These are phyloP conservation scores for Lycaena phlaeas DNA, from an alignment of 2,888 invertebrate species.

Conservation along the genomic window DNA sequence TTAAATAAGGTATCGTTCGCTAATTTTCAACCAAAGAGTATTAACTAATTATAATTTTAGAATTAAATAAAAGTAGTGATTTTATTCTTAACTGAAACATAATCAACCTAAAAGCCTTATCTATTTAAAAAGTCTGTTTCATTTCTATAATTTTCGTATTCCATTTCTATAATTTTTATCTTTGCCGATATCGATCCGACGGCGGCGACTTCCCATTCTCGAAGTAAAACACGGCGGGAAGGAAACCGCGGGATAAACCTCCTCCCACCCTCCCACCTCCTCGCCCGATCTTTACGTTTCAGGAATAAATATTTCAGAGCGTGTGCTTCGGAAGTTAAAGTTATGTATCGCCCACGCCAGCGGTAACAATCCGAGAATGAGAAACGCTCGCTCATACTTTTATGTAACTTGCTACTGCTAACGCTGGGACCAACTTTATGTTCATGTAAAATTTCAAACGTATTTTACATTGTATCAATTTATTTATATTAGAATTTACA, in stretches of 20 bases:
- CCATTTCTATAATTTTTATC: slow-evolving; percentile 44
- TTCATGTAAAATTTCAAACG: background rate
- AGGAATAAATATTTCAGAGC: slow-evolving; percentile 74
- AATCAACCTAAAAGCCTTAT: too few relatives aligned
- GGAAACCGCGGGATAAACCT: slow-evolving; percentile 72
- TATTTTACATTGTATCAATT: too few relatives aligned
- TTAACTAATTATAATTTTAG: too few relatives aligned
- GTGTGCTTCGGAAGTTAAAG: slow-evolving; percentile 72
- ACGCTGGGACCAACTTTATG: slow-evolving; percentile 1
- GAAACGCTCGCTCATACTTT: slow-evolving; percentile 51
- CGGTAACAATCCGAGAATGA: slow-evolving; percentile 69
- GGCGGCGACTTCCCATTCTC: slow-evolving; percentile 72
- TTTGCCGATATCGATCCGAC: slow-evolving; percentile 69
- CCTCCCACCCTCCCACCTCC: slow-evolving; percentile 38
- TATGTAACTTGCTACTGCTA: slow-evolving; percentile 32
- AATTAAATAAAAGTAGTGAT: background rate
- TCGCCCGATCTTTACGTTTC: slow-evolving; percentile 72
- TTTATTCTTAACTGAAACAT: too few relatives aligned
- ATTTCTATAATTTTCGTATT: slow-evolving; percentile 27
- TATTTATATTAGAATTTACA: too few relatives aligned
- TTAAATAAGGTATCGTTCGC: too few relatives aligned
- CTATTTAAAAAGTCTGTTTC: background rate
- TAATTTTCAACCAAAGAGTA: too few relatives aligned
- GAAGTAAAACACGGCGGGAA: slow-evolving; percentile 72
- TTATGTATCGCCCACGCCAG: slow-evolving; percentile 61